These are phyloP conservation scores for Tragelaphus buxtoni DNA, from an alignment of 2,113 vertebrate species.

Conservation along the genomic window DNA sequence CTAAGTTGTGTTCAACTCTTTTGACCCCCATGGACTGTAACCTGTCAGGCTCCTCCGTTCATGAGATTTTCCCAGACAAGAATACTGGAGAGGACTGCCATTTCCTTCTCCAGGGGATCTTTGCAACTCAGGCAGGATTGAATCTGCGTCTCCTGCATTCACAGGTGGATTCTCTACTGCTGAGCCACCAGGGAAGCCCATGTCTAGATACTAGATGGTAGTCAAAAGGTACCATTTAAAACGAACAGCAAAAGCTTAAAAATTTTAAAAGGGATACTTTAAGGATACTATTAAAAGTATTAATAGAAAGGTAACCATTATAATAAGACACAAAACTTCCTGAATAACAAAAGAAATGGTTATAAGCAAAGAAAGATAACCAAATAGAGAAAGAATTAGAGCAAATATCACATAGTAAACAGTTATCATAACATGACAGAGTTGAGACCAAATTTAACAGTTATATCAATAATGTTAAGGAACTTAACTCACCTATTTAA, in stretches of 20 bases:
- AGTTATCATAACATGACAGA: not conserved
- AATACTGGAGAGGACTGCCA: not conserved
- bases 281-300: not conserved
- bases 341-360: conserved; percentile 9
- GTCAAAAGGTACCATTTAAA: not conserved
- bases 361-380: not conserved
- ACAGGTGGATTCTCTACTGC: not conserved
- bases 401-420: not conserved
- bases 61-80: not conserved
- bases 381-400: not conserved
- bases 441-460: not conserved
- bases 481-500: not conserved
- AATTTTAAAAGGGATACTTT: not conserved
- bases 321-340: not conserved
- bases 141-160: not conserved
- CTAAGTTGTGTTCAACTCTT: not conserved
- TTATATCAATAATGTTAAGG: not conserved
- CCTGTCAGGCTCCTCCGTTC: not conserved
- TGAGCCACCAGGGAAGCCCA: not conserved
- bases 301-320: not conserved
- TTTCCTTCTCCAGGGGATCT: not conserved
- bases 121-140: not conserved
- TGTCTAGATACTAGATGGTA: not conserved
- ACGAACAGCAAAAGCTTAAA: not conserved
- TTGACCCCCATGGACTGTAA: not conserved